Percentiles rank a stretch among this genome's conserved stretches.
These are phyloP conservation scores for Cordylochernes scorpioides DNA, from an alignment of 2,888 invertebrate species.

Conservation along the genomic window DNA sequence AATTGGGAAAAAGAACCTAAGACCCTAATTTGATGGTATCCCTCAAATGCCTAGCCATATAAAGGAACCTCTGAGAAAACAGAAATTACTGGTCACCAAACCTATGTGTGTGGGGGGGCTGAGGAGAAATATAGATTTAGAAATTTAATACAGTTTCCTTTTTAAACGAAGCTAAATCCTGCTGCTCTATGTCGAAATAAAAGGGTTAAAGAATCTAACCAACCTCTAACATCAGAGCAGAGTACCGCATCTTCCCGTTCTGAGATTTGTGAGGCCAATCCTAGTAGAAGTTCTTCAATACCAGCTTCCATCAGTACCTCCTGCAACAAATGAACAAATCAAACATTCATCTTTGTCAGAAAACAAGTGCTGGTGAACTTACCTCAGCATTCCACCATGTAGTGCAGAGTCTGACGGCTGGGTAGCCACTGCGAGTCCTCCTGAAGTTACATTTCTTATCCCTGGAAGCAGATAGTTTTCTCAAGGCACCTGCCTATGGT, in stretches of 20 bases:
- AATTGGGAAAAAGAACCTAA: no score
- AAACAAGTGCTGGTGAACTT: conserved; percentile 24
- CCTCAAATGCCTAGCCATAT: no score
- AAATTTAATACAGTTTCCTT: no score
- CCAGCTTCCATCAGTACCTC: conserved; percentile 41
- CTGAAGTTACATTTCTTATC: conserved; percentile 54
- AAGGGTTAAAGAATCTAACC: no score
- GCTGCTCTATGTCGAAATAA: not conserved
- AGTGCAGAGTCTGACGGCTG: conserved; percentile 68
- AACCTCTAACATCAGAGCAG: conserved; percentile 62
- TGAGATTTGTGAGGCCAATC: conserved; percentile 76
- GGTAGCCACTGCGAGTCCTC: conserved; percentile 50
- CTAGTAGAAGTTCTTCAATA: conserved; percentile 71
- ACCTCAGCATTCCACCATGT: conserved; percentile 98
- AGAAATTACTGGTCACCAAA: no score
- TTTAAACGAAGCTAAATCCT: no score
- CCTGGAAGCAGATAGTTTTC: conserved; percentile 22
- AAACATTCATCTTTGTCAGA: not conserved
- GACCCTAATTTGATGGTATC: no score
- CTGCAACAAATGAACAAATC: conserved; percentile 23
- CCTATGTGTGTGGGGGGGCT: no score
- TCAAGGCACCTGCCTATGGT: not conserved
- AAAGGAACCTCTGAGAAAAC: no score
- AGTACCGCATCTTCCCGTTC: conserved; percentile 79
- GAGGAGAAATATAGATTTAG: no score